These are phyloP conservation scores for Alethe diademata DNA, from an alignment of 2,113 vertebrate genomes.

Conservation along the genomic window DNA sequence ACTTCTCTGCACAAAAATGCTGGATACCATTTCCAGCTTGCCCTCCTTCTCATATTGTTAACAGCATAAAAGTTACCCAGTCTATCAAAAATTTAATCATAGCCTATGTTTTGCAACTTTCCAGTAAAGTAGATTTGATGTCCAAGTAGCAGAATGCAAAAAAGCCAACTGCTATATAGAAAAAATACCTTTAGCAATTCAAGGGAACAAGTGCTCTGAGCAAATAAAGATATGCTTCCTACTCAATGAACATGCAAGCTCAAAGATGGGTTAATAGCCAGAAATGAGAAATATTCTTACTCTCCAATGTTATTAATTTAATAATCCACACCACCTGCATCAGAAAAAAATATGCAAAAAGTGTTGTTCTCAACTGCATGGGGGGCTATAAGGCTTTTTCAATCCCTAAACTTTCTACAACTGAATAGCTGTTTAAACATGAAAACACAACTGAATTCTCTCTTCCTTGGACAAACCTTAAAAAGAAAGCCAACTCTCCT, in stretches of 20 bases:
- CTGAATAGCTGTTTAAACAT: not conserved
- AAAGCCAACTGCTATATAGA: not conserved
- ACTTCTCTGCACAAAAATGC: not conserved
- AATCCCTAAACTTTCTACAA: not conserved
- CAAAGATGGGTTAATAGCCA: not conserved
- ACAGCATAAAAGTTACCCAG: not conserved
- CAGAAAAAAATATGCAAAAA: not conserved
- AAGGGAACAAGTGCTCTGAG: not conserved
- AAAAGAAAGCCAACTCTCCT: not conserved
- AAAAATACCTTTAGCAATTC: not conserved
- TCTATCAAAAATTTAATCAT: not conserved
- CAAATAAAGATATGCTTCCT: not conserved
- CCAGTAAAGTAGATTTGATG: not conserved
- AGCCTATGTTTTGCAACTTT: not conserved
- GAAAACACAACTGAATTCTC: not conserved
- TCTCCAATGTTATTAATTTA: not conserved
- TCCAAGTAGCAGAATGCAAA: not conserved
- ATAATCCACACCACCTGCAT: not conserved
- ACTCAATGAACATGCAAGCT: not conserved
- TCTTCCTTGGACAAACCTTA: not conserved
- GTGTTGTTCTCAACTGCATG: not conserved
- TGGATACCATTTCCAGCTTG: not conserved
- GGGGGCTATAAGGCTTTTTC: not conserved
- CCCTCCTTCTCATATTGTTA: not conserved
- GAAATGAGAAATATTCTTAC: not conserved